Base-by-base conservation (phyloP, 2,888 invertebrate species). In the Subacronicta megacephala region DNA sequence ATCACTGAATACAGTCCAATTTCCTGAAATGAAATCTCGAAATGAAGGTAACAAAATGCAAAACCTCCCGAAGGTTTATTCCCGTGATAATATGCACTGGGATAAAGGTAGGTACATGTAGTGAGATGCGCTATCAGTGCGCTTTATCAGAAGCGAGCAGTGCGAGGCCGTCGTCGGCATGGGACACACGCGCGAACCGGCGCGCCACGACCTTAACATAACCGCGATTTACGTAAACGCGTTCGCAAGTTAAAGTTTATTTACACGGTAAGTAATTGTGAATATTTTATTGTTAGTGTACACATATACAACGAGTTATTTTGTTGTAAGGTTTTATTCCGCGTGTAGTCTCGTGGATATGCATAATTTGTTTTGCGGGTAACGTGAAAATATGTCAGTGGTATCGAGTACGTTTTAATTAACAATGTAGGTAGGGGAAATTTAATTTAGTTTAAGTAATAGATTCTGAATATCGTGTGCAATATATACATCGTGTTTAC, bases 111-210 rank as follows among this genome's bases (percentile, higher is more conserved):
- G 45, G 61, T 52, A 49, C 26, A 45, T 51, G 26, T 38, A 54
- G 46, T 41, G 37, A 38, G 55, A 75, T 71, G 67, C 40, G 49
- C 62, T 77, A 73, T 76, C 77, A 70, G 61, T 56, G 18, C 23
- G 66, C 62, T 74, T 74, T 74, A 74, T 74, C 73, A 74, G 43
- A 50, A 46, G 41, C 60, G 29, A 69, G 46, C 78, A 83, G 83
- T 84, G 72, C 52, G 67, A 61, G 37, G 62, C 75, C 77, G 74
- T 42, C 77, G 44, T 58, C 72, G 81, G 81, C 69, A 61, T 66
- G 72, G 60, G 62, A 65, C 74, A 78, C 78, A 84, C 90, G 90
- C 78, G 75, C 61, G 60, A 52, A 23, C 44, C 41, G 45, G 53
- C 70, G 61, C 62, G 64, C 53, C 60, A 59, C 58, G 52, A 38